Percentiles rank a stretch among this genome's conserved stretches.
Evolutionary conservation across 2,797 vertebrate species (phyloP).

Genomic region (Melopsittacus undulatus): DNA sequence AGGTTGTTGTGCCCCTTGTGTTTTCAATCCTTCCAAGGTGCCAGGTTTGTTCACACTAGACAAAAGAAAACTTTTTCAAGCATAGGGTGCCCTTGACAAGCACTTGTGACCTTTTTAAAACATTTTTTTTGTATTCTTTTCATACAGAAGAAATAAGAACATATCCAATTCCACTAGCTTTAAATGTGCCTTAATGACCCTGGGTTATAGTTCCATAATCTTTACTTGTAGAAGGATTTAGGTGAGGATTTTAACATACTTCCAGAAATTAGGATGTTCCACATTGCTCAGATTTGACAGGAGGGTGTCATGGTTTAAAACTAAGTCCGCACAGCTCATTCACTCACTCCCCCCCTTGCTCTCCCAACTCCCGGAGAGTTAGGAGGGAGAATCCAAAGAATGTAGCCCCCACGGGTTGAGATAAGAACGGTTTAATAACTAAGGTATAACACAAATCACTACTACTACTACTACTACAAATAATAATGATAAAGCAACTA

Average conservation of each 20-base stretch:
- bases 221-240: not conserved
- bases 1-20: not conserved
- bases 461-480: too few relatives aligned
- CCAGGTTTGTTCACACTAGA: not conserved
- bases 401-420: too few relatives aligned
- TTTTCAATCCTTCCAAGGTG: not conserved
- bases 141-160: not conserved
- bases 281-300: not conserved
- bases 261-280: not conserved
- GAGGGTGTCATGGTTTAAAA: too few relatives aligned
- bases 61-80: not conserved
- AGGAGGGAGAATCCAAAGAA: too few relatives aligned
- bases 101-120: not conserved
- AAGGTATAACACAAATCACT: too few relatives aligned
- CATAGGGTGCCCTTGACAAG: not conserved
- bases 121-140: not conserved
- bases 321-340: too few relatives aligned
- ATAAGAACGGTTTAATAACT: too few relatives aligned
- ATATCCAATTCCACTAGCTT: not conserved
- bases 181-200: not conserved
- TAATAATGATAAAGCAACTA: too few relatives aligned
- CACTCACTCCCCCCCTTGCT: too few relatives aligned
- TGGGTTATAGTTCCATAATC: not conserved
- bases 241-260: not conserved
- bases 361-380: too few relatives aligned